Conservation (phyloP, 2,113 vertebrate species). For the Microtus oregoni region DNA sequence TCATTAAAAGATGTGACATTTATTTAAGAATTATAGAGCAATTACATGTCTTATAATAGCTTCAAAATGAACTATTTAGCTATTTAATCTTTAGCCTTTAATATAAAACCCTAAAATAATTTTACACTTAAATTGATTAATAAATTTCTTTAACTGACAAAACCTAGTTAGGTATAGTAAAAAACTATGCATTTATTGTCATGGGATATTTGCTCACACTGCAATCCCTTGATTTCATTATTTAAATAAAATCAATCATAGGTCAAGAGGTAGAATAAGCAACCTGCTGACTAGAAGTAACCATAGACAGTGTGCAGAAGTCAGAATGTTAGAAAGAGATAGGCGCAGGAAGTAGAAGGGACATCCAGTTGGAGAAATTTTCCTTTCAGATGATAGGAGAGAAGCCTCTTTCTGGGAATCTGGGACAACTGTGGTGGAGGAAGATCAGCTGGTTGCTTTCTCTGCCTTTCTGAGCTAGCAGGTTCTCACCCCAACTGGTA, state of each 20-base stretch:
- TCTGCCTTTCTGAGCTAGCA: background rate
- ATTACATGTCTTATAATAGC: background rate
- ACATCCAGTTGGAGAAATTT: background rate
- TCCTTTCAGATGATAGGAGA: background rate
- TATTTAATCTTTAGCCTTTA: background rate
- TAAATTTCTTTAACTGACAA: background rate
- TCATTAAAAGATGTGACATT: background rate
- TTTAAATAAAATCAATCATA: background rate
- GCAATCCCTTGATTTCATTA: background rate
- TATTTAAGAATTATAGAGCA: conserved; percentile 44
- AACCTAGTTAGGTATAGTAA: background rate
- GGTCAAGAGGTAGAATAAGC: background rate
- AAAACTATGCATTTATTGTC: background rate
- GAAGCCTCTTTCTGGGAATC: background rate
- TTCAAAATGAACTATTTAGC: background rate
- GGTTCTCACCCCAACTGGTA: background rate
- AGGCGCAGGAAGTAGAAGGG: background rate
- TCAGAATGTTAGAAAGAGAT: background rate
- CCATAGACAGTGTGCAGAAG: background rate
- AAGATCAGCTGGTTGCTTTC: background rate
- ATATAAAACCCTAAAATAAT: background rate
- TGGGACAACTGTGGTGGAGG: background rate
- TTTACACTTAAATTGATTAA: background rate
- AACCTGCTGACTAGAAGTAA: background rate
- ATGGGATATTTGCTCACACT: background rate